These are phyloP conservation scores for Drosophila mimetica DNA, from an alignment of 2,888 invertebrate species.

Conservation along the genomic window DNA sequence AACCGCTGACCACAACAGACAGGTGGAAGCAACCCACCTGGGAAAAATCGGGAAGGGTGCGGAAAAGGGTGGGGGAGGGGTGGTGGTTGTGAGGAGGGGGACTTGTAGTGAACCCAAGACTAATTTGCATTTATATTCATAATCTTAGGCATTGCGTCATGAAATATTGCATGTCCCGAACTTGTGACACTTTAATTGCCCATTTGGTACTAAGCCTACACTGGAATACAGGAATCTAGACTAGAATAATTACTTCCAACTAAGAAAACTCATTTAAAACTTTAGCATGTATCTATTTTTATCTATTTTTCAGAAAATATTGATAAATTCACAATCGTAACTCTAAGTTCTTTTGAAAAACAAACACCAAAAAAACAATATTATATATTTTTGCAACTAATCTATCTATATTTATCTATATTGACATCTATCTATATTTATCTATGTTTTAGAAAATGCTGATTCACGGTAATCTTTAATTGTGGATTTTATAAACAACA, in stretches of 20 bases:
- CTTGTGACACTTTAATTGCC: constrained; percentile 82
- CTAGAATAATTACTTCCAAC: neutral
- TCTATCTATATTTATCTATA: too few relatives aligned
- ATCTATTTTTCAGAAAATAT: too few relatives aligned
- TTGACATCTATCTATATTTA: too few relatives aligned
- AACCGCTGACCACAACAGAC: constrained; percentile 56
- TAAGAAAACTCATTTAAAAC: too few relatives aligned
- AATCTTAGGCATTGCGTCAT: constrained; percentile 77
- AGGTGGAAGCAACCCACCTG: constrained; percentile 45
- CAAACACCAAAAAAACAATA: too few relatives aligned
- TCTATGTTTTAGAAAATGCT: too few relatives aligned
- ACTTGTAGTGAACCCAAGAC: constrained; percentile 39
- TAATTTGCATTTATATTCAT: constrained; percentile 82
- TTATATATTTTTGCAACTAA: too few relatives aligned
- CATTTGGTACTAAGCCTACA: constrained; percentile 42
- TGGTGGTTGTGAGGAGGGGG: neutral
- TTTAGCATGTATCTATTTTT: too few relatives aligned
- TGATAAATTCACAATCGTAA: too few relatives aligned
- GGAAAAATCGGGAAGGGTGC: neutral
- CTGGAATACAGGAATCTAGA: neutral
- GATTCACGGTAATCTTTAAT: too few relatives aligned
- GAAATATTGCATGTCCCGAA: constrained; percentile 80
- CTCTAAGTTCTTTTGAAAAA: too few relatives aligned
- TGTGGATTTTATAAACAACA: too few relatives aligned
- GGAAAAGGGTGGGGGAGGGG: neutral